These are phyloP conservation scores for Spatula clypeata DNA, from an alignment of 2,797 vertebrate genomes.

Conservation along the genomic window DNA sequence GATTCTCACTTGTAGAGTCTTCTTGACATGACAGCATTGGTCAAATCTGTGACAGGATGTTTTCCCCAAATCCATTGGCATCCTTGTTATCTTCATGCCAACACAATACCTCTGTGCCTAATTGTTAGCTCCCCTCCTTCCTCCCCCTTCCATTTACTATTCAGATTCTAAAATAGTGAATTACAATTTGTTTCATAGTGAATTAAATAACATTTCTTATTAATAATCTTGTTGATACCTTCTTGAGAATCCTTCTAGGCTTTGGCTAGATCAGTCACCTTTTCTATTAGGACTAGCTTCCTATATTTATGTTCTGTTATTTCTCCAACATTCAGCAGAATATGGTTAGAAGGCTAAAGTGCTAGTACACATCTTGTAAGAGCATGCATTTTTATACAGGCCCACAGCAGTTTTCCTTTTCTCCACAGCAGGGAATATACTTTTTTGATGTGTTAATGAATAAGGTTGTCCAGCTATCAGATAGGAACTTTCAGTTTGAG, in stretches of 20 bases:
- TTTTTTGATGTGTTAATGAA: constrained; percentile 8
- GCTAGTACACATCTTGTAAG: background rate
- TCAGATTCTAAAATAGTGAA: background rate
- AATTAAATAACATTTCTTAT: background rate
- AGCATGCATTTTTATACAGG: background rate
- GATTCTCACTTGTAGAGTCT: background rate
- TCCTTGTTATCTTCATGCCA: background rate
- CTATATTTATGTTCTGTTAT: background rate
- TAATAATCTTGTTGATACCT: background rate
- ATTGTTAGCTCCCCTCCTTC: background rate
- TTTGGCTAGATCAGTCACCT: background rate
- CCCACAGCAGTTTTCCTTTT: background rate
- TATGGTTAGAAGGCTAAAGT: background rate
- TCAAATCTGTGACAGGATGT: background rate
- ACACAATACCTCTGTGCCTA: background rate
- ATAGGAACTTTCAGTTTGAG: background rate
- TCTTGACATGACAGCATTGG: background rate
- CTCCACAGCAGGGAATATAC: background rate
- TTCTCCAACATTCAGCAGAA: background rate
- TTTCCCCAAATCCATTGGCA: background rate
- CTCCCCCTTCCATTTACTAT: background rate
- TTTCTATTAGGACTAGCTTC: background rate
- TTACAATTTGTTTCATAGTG: background rate
- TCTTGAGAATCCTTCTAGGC: background rate
- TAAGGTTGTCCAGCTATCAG: background rate